These are phyloP conservation scores for Micropoecilia bifurca DNA, from an alignment of 2,797 vertebrate species.

Conservation along the genomic window DNA sequence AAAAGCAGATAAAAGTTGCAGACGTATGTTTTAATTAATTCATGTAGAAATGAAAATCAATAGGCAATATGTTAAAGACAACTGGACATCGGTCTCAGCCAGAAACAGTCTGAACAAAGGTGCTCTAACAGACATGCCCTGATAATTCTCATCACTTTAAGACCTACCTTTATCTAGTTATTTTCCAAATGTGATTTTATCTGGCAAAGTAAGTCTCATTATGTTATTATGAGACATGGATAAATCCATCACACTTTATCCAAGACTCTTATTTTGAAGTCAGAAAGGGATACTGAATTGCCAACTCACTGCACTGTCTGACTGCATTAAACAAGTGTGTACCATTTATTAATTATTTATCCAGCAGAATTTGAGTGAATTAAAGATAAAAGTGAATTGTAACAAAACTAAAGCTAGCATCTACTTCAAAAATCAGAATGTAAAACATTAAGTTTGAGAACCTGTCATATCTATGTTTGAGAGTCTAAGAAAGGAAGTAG, in stretches of 20 bases:
- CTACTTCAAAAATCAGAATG: neutral
- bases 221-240: neutral
- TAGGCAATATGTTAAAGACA: neutral
- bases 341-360: neutral
- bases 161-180: neutral
- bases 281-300: neutral
- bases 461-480: neutral
- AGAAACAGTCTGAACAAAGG: neutral
- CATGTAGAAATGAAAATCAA: neutral
- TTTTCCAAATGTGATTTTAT: neutral
- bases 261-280: neutral
- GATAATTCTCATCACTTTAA: neutral
- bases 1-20: neutral
- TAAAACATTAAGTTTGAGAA: neutral
- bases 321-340: neutral
- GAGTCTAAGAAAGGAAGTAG: neutral
- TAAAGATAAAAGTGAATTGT: neutral
- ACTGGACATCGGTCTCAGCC: neutral
- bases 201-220: neutral
- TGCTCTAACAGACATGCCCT: neutral
- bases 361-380: neutral
- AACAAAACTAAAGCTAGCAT: neutral
- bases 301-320: neutral
- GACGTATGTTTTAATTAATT: neutral
- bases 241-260: neutral